Base-by-base conservation (phyloP, 2,797 vertebrate species). In the Phrynocephalus vlangalii region DNA sequence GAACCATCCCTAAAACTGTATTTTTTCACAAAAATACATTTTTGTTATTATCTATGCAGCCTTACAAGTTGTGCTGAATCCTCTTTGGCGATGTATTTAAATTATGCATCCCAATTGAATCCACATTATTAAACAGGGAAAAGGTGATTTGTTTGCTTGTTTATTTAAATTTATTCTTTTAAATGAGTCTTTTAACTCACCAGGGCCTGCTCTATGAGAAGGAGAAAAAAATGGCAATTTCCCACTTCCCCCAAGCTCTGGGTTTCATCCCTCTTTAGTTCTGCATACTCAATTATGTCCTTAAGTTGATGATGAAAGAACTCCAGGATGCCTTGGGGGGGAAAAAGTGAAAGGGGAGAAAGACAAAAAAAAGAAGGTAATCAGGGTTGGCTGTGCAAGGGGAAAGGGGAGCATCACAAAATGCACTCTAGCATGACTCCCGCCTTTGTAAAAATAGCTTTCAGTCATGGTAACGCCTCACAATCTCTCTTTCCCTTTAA, bases 301-400 rank as follows among this genome's bases (percentile, higher is more conserved):
- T 99, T 99, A 94, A 99, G 96, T 96, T 99, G 99, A 94, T 99
- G 99, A 92, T 99, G 99, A 95, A 99, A 99, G 96, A 99, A 99
- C 96, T 99, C 99, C 96, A 99, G 96, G 96, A 99, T 99, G 82
- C 99, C 99, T 99, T 95, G n/a, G n/a, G 88, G 48, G 72, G 89
- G 83, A 63, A 1, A 5, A 88, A 18, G 60, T 63, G 18, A 63
- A 77, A 1, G 10, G 85, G 73, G 5, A 82, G 22, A 60, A 0
- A 2, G 24, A 52, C 6, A 52, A 78, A 38, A 1, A 38, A 38
- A 1, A 48, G 0, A 1, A 26, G 9, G 0, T 63, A 63, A 63
- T 63, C 60, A 63, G 11, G 60, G 13, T 4, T 63, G 22, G 0
- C 26, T 71, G 70, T 28, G 30, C 24, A 8, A 79, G 78, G 9